A percentile compares a stretch with the other conserved stretches of the same genome.
Conservation (phyloP, 37 sponge, comb jelly and placozoan species). For the Aphrocallistes beatrix region DNA sequence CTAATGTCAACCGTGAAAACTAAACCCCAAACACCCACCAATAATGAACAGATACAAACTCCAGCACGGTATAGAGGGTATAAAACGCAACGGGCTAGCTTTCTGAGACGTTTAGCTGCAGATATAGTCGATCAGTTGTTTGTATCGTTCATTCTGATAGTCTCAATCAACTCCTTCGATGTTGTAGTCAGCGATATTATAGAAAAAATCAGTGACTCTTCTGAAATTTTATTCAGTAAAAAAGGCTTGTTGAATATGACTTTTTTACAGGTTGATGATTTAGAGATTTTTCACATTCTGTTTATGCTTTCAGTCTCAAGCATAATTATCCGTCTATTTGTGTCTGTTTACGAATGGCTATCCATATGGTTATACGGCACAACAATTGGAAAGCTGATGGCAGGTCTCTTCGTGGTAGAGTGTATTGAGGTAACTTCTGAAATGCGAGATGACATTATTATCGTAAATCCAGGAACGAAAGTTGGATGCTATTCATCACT, state of each 20-base stretch:
- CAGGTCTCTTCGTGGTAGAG: neutral
- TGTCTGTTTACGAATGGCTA: conserved; percentile 12
- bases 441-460: neutral
- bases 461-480: neutral
- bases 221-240: neutral
- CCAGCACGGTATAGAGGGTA: neutral
- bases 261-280: neutral
- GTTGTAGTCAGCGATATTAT: neutral
- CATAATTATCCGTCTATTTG: neutral
- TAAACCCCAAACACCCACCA: neutral
- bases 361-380: neutral
- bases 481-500: neutral
- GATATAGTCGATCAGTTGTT: neutral
- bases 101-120: neutral
- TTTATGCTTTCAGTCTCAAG: neutral
- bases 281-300: neutral
- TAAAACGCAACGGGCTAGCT: neutral
- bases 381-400: neutral
- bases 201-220: neutral
- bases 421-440: neutral
- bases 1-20: neutral
- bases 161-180: neutral
- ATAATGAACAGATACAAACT: neutral
- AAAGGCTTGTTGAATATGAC: neutral
- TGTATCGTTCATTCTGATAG: neutral